Evolutionary conservation across 35 echinoderm and acorn worm genomes (phyloP).

Genomic region (Ptychodera flava): DNA sequence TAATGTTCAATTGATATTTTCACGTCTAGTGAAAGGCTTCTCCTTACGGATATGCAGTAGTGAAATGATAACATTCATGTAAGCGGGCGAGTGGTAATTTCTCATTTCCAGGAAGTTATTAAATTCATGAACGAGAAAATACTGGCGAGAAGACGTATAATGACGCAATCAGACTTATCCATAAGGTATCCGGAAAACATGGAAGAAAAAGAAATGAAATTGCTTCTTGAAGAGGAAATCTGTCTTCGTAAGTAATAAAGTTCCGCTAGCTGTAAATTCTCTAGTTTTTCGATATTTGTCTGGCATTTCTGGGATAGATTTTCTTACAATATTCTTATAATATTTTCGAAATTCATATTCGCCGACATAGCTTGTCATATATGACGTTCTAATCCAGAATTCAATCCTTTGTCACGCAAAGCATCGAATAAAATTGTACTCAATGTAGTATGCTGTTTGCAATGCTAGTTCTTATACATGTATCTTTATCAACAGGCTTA

Average conservation of each 20-base stretch:
- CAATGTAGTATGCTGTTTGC: no score
- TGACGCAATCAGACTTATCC: not conserved
- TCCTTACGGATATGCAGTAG: not conserved
- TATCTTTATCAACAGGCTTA: not conserved
- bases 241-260: not conserved
- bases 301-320: not conserved
- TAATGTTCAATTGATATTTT: not conserved
- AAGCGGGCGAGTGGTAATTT: not conserved
- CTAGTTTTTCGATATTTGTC: not conserved
- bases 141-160: not conserved
- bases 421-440: no score
- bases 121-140: not conserved
- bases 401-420: no score
- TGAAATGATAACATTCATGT: not conserved
- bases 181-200: not conserved
- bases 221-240: not conserved
- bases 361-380: no score
- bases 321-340: not conserved
- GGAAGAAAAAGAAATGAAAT: not conserved
- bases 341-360: not conserved
- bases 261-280: not conserved
- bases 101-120: not conserved
- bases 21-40: not conserved
- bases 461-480: not conserved
- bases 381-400: no score